These are phyloP conservation scores for Bombus terrestris DNA, from an alignment of 1,140 invertebrate species.

Conservation along the genomic window DNA sequence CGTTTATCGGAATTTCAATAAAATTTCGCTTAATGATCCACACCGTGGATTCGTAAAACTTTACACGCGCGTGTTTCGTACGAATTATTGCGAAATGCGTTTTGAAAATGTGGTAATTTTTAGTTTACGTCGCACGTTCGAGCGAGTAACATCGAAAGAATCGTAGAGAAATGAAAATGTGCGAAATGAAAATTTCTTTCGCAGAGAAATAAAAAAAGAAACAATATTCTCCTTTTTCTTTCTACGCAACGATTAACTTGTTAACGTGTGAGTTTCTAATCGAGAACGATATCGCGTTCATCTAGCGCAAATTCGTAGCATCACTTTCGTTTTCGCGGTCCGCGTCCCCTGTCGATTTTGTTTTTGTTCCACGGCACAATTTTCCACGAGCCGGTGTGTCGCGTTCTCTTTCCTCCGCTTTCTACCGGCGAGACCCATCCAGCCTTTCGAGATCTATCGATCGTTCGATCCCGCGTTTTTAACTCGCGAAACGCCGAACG, in stretches of 20 bases:
- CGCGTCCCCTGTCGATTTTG: conserved; percentile 15
- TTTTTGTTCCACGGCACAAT: conserved; percentile 41
- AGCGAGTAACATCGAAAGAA: no score
- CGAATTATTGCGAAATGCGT: no score
- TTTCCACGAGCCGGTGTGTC: conserved; percentile 49
- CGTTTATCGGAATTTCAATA: no score
- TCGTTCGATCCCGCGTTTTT: conserved; percentile 36
- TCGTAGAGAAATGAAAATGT: no score
- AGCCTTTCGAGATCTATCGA: conserved; percentile 34
- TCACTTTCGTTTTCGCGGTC: conserved; percentile 39
- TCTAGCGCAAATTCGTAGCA: background rate
- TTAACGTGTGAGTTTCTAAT: conserved; percentile 14
- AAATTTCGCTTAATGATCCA: no score
- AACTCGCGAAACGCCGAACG: background rate
- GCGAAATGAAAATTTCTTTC: background rate
- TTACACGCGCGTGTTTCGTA: no score
- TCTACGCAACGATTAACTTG: background rate
- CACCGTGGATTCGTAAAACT: no score
- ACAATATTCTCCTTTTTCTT: background rate
- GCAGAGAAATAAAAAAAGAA: no score
- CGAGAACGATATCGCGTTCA: background rate
- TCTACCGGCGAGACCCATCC: conserved; percentile 54
- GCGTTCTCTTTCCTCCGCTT: conserved; percentile 65
- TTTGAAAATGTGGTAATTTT: no score
- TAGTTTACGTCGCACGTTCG: accelerated